Evolutionary conservation across 2,113 vertebrate species (phyloP).

Genomic region (Cynoglossus semilaevis): DNA sequence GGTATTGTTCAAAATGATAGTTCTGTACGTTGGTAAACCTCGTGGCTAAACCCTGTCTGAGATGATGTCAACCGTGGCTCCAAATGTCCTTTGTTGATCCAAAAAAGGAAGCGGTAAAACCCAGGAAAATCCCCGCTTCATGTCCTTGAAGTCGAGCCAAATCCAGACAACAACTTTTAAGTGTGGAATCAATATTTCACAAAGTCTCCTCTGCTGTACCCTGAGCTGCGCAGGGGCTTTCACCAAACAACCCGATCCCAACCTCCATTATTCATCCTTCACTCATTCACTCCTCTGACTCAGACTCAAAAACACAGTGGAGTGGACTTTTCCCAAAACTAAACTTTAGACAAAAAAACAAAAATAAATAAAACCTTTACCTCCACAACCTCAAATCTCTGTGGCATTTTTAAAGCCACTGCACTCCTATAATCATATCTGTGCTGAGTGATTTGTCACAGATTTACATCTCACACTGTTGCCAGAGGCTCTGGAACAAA

Average conservation of each 20-base stretch:
- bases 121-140: slow-evolving; percentile 7
- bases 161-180: slow-evolving; percentile 56
- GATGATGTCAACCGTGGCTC: too few relatives aligned
- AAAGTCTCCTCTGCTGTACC: slow-evolving; percentile 30
- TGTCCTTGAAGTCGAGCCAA: slow-evolving; percentile 20
- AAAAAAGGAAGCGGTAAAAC: background rate
- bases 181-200: slow-evolving; percentile 71
- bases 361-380: slow-evolving; percentile 33
- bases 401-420: slow-evolving; percentile 17
- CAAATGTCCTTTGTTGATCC: background rate
- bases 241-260: slow-evolving; percentile 63
- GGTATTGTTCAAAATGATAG: too few relatives aligned
- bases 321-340: slow-evolving; percentile 45
- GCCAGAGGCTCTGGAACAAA: background rate
- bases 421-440: slow-evolving; percentile 31
- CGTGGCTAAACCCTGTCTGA: background rate
- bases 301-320: slow-evolving; percentile 28
- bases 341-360: slow-evolving; percentile 44
- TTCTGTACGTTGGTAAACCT: too few relatives aligned
- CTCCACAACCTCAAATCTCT: slow-evolving; percentile 10
- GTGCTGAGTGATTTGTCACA: slow-evolving; percentile 49
- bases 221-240: slow-evolving; percentile 14
- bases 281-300: slow-evolving; percentile 43
- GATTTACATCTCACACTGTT: slow-evolving; percentile 13
- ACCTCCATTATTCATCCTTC: slow-evolving; percentile 71